Evolutionary conservation across 2,113 vertebrate genomes (phyloP).

Genomic region (Lampris incognitus): DNA sequence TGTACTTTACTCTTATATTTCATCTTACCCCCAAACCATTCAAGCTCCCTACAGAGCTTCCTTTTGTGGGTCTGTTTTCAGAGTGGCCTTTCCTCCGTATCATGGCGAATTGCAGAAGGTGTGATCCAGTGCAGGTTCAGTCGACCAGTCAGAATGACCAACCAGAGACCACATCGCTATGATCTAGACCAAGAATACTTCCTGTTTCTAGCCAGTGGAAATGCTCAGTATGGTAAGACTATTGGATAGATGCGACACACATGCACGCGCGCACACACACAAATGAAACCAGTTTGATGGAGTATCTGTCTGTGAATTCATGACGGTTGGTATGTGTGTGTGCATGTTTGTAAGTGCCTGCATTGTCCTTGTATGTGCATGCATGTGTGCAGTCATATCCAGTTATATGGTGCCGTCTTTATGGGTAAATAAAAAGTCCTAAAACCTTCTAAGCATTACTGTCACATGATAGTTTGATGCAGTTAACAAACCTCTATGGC

Average conservation of each 20-base stretch:
- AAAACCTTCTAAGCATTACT: not conserved
- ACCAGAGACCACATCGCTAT: slow-evolving; percentile 74
- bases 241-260: not conserved
- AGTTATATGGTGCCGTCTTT: too few relatives aligned
- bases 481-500: not conserved
- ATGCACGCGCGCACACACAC: not conserved
- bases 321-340: not conserved
- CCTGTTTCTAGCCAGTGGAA: slow-evolving; percentile 86
- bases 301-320: not conserved
- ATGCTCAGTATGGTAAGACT: slow-evolving; percentile 76
- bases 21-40: too few relatives aligned
- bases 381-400: not conserved
- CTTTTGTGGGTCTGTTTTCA: slow-evolving; percentile 33
- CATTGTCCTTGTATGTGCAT: not conserved
- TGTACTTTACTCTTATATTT: too few relatives aligned
- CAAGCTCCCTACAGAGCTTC: too few relatives aligned
- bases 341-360: not conserved
- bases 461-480: not conserved
- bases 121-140: slow-evolving; percentile 87
- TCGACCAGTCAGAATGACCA: slow-evolving; percentile 71
- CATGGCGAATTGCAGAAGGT: slow-evolving; percentile 85
- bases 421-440: too few relatives aligned
- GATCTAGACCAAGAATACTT: slow-evolving; percentile 84
- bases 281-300: not conserved
- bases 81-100: slow-evolving; percentile 78